A percentile compares a stretch with the other conserved stretches of the same genome.
Evolutionary conservation across 2,113 vertebrate species (phyloP).

Genomic region (Vulpes lagopus): DNA sequence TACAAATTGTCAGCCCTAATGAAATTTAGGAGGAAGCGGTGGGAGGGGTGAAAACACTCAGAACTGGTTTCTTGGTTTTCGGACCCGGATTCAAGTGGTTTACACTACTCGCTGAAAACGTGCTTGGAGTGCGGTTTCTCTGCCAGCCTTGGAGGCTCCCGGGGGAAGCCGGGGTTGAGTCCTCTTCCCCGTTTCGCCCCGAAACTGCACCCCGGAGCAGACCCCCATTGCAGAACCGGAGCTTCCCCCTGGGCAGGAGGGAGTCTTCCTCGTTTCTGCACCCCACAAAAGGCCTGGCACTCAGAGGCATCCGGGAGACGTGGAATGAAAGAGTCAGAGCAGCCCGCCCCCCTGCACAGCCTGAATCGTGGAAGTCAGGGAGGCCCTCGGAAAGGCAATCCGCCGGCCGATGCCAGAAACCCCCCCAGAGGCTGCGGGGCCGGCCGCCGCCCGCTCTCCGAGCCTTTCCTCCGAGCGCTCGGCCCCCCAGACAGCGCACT

Average conservation of each 20-base stretch:
- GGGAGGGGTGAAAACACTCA: constrained; percentile 78
- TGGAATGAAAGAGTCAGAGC: background rate
- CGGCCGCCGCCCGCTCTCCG: background rate
- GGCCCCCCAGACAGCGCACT: fast-evolving
- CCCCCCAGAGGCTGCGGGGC: background rate
- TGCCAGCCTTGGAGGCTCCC: background rate
- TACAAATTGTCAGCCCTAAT: constrained; percentile 84
- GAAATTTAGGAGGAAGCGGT: constrained; percentile 79
- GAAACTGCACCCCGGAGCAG: fast-evolving
- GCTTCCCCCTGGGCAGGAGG: background rate
- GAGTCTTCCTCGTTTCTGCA: background rate
- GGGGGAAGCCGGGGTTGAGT: background rate
- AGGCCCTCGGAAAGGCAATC: background rate
- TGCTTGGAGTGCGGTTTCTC: constrained; percentile 24
- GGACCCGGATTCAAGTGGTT: constrained; percentile 76
- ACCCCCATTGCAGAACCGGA: background rate
- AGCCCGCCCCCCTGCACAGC: background rate
- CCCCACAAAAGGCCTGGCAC: background rate
- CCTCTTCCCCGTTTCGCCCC: background rate
- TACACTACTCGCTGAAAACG: background rate
- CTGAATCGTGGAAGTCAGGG: background rate
- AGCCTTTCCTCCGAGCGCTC: no score
- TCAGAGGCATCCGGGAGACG: background rate
- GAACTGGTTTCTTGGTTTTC: constrained; percentile 79
- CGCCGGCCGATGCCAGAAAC: background rate